phyloP scores from a whole-genome alignment of 2,797 vertebrate species.

The Todus mexicanus region DNA sequence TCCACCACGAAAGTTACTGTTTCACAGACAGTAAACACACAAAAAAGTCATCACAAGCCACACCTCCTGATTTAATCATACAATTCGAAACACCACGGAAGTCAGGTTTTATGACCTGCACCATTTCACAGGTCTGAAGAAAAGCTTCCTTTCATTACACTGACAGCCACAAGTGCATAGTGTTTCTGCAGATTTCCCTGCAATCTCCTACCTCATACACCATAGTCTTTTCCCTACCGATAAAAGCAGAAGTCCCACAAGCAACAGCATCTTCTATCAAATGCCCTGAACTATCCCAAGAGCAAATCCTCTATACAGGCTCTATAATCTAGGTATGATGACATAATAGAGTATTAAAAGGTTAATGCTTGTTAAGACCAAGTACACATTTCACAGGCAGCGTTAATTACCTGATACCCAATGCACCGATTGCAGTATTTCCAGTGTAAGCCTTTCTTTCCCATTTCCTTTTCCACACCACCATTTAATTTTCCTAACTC shows the following conservation, averaged over 20 bases:
- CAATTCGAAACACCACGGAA: not conserved
- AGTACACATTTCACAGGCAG: not conserved
- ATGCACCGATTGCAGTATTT: not conserved
- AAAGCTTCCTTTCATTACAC: not conserved
- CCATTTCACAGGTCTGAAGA: not conserved
- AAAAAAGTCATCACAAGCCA: not conserved
- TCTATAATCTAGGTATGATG: not conserved
- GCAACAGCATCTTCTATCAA: not conserved
- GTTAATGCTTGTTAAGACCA: not conserved
- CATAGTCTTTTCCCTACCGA: not conserved
- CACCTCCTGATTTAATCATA: not conserved
- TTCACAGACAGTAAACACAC: not conserved
- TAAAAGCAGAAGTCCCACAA: not conserved
- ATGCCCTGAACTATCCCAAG: not conserved
- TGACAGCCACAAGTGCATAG: not conserved
- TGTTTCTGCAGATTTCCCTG: not conserved
- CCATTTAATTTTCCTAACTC: constrained; percentile 15
- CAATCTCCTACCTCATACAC: not conserved
- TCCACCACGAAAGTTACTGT: not conserved
- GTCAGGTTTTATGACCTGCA: not conserved
- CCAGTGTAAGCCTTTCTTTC: not conserved
- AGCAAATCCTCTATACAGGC: not conserved
- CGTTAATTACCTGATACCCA: not conserved
- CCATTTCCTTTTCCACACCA: not conserved
- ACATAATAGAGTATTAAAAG: constrained; percentile 5